Conservation (phyloP, 2,888 invertebrate species). For the Congeria kusceri region DNA sequence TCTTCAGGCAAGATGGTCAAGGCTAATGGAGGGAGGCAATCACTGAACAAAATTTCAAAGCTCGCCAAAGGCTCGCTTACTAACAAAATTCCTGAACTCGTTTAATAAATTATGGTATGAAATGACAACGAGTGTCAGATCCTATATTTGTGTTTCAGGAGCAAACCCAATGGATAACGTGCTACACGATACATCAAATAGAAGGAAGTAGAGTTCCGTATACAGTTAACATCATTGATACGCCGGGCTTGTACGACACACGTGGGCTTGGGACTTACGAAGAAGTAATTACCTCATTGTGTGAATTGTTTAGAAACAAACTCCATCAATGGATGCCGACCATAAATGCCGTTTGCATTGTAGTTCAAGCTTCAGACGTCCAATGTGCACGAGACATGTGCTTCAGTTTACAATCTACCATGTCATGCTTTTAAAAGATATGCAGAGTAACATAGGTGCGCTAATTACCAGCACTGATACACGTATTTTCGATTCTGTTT, state of each 20-base stretch:
- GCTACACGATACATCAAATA: conserved; percentile 34
- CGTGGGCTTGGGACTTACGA: conserved; percentile 30
- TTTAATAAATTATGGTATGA: too few relatives aligned
- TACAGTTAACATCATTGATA: conserved; percentile 36
- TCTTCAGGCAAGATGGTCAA: too few relatives aligned
- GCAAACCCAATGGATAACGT: conserved; percentile 55
- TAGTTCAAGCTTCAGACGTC: conserved; percentile 55
- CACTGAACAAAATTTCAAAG: too few relatives aligned
- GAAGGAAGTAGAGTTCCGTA: conserved; percentile 21
- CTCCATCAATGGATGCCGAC: conserved; percentile 37
- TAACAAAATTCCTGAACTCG: too few relatives aligned
- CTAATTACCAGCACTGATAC: conserved; percentile 64
- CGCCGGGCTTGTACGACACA: conserved; percentile 44
- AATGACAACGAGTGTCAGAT: too few relatives aligned
- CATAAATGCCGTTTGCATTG: conserved; percentile 59
- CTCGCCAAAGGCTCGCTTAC: too few relatives aligned
- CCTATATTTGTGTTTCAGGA: too few relatives aligned
- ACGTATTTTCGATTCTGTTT: conserved; percentile 46
- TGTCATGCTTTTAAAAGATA: conserved; percentile 62
- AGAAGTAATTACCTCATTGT: conserved; percentile 24
- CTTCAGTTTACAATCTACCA: conserved; percentile 32
- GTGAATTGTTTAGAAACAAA: conserved; percentile 9
- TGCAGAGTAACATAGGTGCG: conserved; percentile 50
- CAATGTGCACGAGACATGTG: conserved; percentile 31
- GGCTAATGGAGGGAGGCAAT: too few relatives aligned